These are phyloP conservation scores for Cyclura pinguis DNA, from an alignment of 2,797 vertebrate species.

Conservation along the genomic window DNA sequence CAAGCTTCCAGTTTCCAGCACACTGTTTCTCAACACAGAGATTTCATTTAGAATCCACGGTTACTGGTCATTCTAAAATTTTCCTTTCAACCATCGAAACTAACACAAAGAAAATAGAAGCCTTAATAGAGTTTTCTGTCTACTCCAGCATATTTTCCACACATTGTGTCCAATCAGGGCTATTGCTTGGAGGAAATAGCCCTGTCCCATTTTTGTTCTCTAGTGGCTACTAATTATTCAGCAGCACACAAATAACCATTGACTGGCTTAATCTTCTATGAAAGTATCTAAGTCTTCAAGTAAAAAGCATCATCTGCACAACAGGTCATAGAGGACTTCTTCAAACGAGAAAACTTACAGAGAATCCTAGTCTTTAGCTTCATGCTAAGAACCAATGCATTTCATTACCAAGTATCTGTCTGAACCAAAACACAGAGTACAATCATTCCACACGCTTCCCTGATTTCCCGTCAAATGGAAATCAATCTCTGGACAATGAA, in stretches of 20 bases:
- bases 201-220: background rate
- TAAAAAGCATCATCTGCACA: background rate
- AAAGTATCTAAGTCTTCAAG: background rate
- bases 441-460: background rate
- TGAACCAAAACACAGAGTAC: background rate
- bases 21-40: background rate
- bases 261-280: background rate
- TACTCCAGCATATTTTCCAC: background rate
- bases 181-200: background rate
- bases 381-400: background rate
- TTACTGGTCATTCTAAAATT: background rate
- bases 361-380: background rate
- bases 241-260: background rate
- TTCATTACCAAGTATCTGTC: conserved; percentile 10
- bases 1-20: background rate
- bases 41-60: background rate
- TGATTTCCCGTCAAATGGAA: conserved; percentile 10
- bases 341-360: conserved; percentile 16
- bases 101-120: background rate
- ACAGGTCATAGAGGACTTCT: background rate
- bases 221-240: background rate
- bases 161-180: background rate
- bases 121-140: background rate
- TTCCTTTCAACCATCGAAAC: background rate
- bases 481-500: conserved; percentile 9